Base-by-base conservation (phyloP, 1,140 invertebrate genomes). In the Calliopsis andreniformis region DNA sequence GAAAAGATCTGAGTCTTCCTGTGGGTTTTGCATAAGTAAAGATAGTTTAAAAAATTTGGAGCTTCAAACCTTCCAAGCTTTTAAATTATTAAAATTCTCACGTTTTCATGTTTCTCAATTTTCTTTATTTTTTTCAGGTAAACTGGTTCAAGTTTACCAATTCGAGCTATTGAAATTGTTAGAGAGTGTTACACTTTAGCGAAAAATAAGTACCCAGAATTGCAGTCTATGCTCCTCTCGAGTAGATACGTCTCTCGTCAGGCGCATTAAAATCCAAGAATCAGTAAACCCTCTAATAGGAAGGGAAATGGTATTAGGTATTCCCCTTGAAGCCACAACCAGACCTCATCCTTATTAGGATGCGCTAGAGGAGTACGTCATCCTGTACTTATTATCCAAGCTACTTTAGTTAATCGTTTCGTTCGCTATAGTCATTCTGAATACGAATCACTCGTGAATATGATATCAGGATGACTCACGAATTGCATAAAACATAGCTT, bases 231-330 rank as follows among this genome's bases (percentile, higher is more conserved):
- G 10, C 23, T 47, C 2, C 28, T 51, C 23, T 73, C 6, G 47
- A 66, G 20, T 43, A 28, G 35, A 23, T 42, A 23, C 61, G 20
- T 25, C 49, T 35, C 28, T 66, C 39, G 6, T 32, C 8, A 28
- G 62, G 45, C 55, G 43, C 20, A 75, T 75, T 67, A 67, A 42
- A 55, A 75, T 25, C 49, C 3, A 6, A 1, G 71, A 42, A 75
- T 67, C 71, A 0, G 67, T 75, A 58, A 66, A 75, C 30, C 71
- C 51, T 35, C 63, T 75, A 75, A 75, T 67, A 63, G 71, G 62
- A 20, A 12, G 71, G 51, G 67, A 75, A 75, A 75, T 67, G 62
- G 63, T 75, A 75, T 75, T 75, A 75, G 39, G 71, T 62, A 67
- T 75, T 67, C 66, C 32, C 61, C 61, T 66, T 75, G 67, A 75